Base-by-base conservation (phyloP, 92 coral and sea anemone species). In the Heteractis magnifica region DNA sequence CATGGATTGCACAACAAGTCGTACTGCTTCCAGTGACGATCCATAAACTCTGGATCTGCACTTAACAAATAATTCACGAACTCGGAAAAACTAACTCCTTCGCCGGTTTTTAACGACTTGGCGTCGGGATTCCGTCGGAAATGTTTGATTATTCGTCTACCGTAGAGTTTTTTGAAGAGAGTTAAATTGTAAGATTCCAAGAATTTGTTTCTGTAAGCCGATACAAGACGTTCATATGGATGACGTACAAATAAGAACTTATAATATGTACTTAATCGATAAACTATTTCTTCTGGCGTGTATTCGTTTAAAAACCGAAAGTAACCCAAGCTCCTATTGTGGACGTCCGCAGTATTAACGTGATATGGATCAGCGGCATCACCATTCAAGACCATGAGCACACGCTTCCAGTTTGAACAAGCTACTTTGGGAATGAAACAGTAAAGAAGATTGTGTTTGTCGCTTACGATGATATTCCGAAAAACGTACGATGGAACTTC, bases 331-430 rank as follows among this genome's bases (percentile, higher is more conserved):
- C 94, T 92, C 65, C 95, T 85, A 77, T 96, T 96, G 68, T 96
- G 99, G 18, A 94, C 94, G 86, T 94, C 98, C 23, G 93, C 94
- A 75, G 98, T 88, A 77, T 87, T 84, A 64, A 92, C 85, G 52
- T 84, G 71, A 93, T 97, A 96, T 1, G 98, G 96, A 89, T 92
- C 94, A 87, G 93, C 84, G 77, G 96, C 94, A 79, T 96, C 91
- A 51, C 94, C 98, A 81, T 94, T 94, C 72, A 96, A 79, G 64
- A 94, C 98, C 91, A 96, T 94, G 77, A 96, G 94, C 55, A 96
- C 99, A 78, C 99, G 93, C 77, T 96, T 96, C 99, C 99, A 96
- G 88, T 96, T 96, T 8, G 99, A 94, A 20, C 96, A 90, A 6
- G 98, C 99, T 2, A 96, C 99, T 72, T 95, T 95, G 2, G 99